Percentiles rank a stretch among this genome's conserved stretches.
Evolutionary conservation across 2,888 invertebrate genomes (phyloP).

Genomic region (Ctenicera cuprea): DNA sequence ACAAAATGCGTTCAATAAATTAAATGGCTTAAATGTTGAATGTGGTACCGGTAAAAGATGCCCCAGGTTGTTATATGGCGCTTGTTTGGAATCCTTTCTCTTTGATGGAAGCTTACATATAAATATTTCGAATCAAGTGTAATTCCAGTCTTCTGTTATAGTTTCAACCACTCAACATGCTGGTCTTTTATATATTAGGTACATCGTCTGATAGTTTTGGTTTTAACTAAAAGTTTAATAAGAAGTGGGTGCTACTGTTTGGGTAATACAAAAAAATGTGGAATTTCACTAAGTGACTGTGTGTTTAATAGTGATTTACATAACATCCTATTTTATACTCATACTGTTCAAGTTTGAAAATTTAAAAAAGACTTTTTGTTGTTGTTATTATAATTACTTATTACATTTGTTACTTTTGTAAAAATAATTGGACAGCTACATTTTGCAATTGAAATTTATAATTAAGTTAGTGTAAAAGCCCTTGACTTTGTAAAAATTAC

Average conservation of each 20-base stretch:
- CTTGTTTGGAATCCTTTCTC: conserved; percentile 14
- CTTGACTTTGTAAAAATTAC: too few species aligned
- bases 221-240: neutral
- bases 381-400: too few species aligned
- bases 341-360: neutral
- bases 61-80: conserved; percentile 4
- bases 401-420: too few species aligned
- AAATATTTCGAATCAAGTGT: neutral
- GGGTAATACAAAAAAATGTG: neutral
- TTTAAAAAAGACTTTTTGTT: too few species aligned
- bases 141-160: conserved; percentile 18
- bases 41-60: conserved; percentile 10
- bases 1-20: conserved; percentile 16
- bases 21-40: conserved; percentile 1
- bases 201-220: neutral
- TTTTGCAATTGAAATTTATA: too few species aligned
- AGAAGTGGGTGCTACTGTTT: neutral
- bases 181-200: conserved; percentile 4
- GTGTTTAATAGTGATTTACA: neutral
- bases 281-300: neutral
- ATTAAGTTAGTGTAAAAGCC: too few species aligned
- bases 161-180: neutral
- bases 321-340: neutral
- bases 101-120: conserved; percentile 21
- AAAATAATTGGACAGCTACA: too few species aligned